Evolutionary conservation across 2,888 invertebrate genomes (phyloP).

Genomic region (Anarsia innoxiella): DNA sequence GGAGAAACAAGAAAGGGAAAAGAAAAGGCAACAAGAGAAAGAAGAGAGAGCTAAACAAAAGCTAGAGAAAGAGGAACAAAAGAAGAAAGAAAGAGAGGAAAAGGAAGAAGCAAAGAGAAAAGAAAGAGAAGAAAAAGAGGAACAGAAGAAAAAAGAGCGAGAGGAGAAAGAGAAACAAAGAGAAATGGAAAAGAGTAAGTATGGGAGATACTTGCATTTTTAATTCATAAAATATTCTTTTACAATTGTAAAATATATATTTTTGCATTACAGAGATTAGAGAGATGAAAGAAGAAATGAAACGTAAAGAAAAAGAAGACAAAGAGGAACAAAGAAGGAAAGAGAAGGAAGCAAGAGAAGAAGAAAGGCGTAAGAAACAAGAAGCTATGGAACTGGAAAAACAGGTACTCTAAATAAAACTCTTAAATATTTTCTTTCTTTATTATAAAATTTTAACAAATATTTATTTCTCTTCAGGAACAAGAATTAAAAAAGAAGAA

Average conservation of each 20-base stretch:
- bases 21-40: constrained; percentile 60
- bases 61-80: constrained; percentile 60
- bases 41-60: constrained; percentile 61
- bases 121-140: constrained; percentile 71
- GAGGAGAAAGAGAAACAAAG: constrained; percentile 71
- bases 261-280: constrained; percentile 47
- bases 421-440: too few species aligned
- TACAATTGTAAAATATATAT: background rate
- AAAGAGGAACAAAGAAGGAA: constrained; percentile 68
- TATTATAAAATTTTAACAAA: too few species aligned
- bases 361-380: constrained; percentile 77
- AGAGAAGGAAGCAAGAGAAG: constrained; percentile 72
- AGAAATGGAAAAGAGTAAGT: constrained; percentile 73
- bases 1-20: constrained; percentile 61
- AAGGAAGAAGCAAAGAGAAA: constrained; percentile 61
- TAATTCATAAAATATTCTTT: too few species aligned
- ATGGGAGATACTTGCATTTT: too few species aligned
- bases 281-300: constrained; percentile 61
- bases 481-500: constrained; percentile 85
- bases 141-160: constrained; percentile 65
- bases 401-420: constrained; percentile 34
- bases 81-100: constrained; percentile 53
- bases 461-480: constrained; percentile 44
- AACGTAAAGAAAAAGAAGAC: constrained; percentile 58
- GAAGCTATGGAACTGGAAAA: constrained; percentile 77